A percentile compares a stretch with the other conserved stretches of the same genome.
These are phyloP conservation scores for Cantharis lateralis DNA, from an alignment of 2,888 invertebrate species.

Conservation along the genomic window DNA sequence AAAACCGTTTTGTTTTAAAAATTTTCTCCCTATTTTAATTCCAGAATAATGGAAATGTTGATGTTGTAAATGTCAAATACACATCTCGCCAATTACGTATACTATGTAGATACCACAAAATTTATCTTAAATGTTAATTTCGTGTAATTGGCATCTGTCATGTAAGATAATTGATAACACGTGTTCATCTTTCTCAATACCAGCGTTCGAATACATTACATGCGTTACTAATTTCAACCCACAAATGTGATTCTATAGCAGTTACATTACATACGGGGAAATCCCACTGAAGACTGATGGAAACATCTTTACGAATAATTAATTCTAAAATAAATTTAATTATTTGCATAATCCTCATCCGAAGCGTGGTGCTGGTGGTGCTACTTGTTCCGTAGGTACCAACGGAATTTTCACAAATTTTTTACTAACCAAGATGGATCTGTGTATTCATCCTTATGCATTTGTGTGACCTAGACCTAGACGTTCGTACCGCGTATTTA, in stretches of 20 bases:
- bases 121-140: background rate
- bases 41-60: background rate
- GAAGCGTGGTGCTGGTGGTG: background rate
- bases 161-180: background rate
- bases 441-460: background rate
- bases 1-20: conserved; percentile 6
- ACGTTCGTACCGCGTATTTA: background rate
- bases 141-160: background rate
- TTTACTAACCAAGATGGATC: background rate
- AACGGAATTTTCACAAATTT: background rate
- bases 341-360: background rate
- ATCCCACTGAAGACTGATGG: background rate
- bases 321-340: background rate
- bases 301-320: background rate
- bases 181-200: background rate
- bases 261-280: background rate
- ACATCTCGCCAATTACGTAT: background rate
- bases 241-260: background rate
- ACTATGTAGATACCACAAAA: background rate
- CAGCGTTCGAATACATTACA: background rate
- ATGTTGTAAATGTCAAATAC: background rate
- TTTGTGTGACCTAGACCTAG: background rate
- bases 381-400: background rate
- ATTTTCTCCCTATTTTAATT: conserved; percentile 3
- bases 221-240: background rate